Conservation (phyloP, 2,888 invertebrate species). For the Acleris holmiana region DNA sequence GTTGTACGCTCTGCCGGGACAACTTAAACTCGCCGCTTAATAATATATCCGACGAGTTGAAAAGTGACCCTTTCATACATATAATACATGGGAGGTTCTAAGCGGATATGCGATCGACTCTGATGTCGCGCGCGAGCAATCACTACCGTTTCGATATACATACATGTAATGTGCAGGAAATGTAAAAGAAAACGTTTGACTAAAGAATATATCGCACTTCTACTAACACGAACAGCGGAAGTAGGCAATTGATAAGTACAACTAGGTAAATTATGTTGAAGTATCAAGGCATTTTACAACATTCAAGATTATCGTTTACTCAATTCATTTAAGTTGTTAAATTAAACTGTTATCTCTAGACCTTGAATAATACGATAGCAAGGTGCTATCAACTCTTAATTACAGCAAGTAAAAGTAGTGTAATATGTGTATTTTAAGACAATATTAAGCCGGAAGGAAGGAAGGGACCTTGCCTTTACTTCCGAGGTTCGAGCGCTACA, state of each 20-base stretch:
- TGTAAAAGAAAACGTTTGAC: too few species aligned
- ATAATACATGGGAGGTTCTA: too few species aligned
- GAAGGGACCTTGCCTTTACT: conserved; percentile 68
- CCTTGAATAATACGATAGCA: conserved; percentile 21
- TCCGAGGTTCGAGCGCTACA: conserved; percentile 63
- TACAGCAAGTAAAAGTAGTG: conserved; percentile 29
- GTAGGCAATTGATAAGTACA: not conserved
- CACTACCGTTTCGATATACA: too few species aligned
- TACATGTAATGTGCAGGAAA: too few species aligned
- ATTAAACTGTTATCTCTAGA: conserved; percentile 16
- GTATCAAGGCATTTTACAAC: not conserved
- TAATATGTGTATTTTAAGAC: conserved; percentile 40
- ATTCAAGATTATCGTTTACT: not conserved
- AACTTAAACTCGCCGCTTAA: too few species aligned
- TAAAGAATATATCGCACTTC: not conserved
- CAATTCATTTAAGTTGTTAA: not conserved
- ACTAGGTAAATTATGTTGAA: not conserved
- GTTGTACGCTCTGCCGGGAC: too few species aligned
- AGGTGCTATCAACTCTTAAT: conserved; percentile 18
- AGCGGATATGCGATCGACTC: too few species aligned
- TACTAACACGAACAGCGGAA: not conserved
- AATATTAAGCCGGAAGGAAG: conserved; percentile 69
- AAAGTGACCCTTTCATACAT: too few species aligned
- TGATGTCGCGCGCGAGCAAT: too few species aligned
- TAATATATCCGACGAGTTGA: too few species aligned